A percentile compares a stretch with the other conserved stretches of the same genome.
Evolutionary conservation across 2,113 vertebrate species (phyloP).

Genomic region (Apodemus sylvaticus): DNA sequence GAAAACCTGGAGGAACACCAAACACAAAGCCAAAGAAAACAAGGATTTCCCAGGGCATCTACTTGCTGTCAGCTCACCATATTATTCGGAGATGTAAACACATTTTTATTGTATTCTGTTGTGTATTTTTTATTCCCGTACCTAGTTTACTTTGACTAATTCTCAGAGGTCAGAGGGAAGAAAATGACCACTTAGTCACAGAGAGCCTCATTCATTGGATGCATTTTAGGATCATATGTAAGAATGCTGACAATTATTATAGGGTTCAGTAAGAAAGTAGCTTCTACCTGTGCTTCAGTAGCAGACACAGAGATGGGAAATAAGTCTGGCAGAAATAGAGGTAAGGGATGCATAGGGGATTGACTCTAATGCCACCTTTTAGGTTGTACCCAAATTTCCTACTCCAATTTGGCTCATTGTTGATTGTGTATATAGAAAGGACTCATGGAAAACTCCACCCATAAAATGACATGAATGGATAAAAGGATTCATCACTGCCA

Average conservation of each 20-base stretch:
- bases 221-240: background rate
- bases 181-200: background rate
- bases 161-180: background rate
- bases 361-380: background rate
- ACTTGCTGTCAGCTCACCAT: background rate
- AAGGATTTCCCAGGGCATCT: background rate
- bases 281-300: background rate
- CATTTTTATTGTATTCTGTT: background rate
- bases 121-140: background rate
- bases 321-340: background rate
- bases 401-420: background rate
- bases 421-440: background rate
- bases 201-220: background rate
- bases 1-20: background rate
- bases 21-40: background rate
- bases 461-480: background rate
- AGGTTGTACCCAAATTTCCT: background rate
- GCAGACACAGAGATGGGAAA: too few species aligned
- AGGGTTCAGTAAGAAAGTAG: background rate
- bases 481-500: background rate
- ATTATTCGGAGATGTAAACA: background rate
- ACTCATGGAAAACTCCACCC: background rate
- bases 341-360: background rate
- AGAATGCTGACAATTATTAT: background rate
- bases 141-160: background rate